These are phyloP conservation scores for Malthinus seriepunctatus DNA, from an alignment of 2,888 invertebrate species.

Conservation along the genomic window DNA sequence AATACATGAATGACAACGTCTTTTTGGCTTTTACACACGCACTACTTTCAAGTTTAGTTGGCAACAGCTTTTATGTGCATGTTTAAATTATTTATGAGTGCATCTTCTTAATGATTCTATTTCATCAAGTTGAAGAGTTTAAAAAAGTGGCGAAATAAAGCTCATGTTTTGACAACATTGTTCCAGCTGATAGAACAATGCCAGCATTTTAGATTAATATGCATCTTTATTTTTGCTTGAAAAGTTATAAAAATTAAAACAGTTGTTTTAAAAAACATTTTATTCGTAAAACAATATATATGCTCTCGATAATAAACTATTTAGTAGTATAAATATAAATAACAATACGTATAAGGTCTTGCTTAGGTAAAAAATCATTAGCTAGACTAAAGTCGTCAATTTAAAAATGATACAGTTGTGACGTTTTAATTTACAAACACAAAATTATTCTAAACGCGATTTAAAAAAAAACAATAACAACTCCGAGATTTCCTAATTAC, in stretches of 20 bases:
- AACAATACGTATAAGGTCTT: conserved; percentile 54
- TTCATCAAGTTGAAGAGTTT: too few species aligned
- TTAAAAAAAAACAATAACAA: too few species aligned
- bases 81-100: too few species aligned
- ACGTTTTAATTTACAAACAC: neutral
- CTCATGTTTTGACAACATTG: too few species aligned
- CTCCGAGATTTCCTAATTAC: neutral
- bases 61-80: too few species aligned
- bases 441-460: too few species aligned
- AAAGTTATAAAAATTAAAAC: neutral
- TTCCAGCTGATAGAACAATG: too few species aligned
- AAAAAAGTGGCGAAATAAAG: too few species aligned
- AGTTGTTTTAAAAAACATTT: conserved; percentile 30
- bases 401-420: conserved; percentile 4
- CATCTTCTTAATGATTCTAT: too few species aligned
- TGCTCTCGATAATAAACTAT: conserved; percentile 51
- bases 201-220: neutral
- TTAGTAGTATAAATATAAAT: conserved; percentile 54
- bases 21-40: too few species aligned
- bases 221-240: neutral
- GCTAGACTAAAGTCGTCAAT: conserved; percentile 36
- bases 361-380: conserved; percentile 38
- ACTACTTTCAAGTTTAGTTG: too few species aligned
- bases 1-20: too few species aligned
- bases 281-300: conserved; percentile 47